Evolutionary conservation across 2,888 invertebrate genomes (phyloP).

Genomic region (Icerya purchasi): DNA sequence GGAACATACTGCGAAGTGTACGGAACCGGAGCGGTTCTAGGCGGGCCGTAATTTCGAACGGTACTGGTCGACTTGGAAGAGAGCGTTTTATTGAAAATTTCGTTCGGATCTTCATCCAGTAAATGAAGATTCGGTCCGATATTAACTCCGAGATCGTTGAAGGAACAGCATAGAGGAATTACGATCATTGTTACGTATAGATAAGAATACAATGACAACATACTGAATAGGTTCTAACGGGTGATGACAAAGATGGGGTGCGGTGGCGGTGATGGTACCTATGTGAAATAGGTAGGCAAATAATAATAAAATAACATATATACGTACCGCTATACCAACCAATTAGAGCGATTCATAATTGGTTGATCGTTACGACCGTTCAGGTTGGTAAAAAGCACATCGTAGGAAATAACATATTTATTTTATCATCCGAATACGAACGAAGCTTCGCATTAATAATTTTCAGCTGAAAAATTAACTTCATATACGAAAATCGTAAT

Average conservation of each 20-base stretch:
- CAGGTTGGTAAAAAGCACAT: too few species aligned
- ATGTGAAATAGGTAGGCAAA: too few species aligned
- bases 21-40: not conserved
- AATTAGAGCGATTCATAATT: too few species aligned
- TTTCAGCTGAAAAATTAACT: too few species aligned
- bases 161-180: not conserved
- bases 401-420: too few species aligned
- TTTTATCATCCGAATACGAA: too few species aligned
- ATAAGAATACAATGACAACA: constrained; percentile 1
- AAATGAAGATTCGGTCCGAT: constrained; percentile 1
- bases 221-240: not conserved
- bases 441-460: too few species aligned
- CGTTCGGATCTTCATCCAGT: constrained; percentile 8
- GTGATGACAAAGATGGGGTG: not conserved
- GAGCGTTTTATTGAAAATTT: constrained; percentile 6
- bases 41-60: constrained; percentile 4
- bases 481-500: too few species aligned
- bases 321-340: too few species aligned
- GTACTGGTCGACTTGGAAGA: constrained; percentile 9
- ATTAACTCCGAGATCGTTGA: not conserved
- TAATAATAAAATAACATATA: too few species aligned
- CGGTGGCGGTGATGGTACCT: too few species aligned
- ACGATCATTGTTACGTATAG: constrained; percentile 8
- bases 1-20: not conserved
- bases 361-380: too few species aligned